Base-by-base conservation (phyloP, 2,113 vertebrate genomes). In the Nothocercus julius region DNA sequence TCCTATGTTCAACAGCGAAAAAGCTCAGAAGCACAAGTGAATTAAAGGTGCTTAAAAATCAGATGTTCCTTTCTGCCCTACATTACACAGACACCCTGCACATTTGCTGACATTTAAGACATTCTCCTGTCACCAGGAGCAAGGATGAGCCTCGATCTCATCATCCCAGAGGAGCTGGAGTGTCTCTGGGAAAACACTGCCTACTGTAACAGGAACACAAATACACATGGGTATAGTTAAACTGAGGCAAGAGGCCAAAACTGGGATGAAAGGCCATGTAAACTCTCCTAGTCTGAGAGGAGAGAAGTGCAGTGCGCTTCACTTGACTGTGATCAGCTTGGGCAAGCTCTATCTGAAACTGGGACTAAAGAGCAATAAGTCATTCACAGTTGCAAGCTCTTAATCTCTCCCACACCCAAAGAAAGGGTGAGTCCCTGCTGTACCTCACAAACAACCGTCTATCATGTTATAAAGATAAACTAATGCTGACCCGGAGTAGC, bases 401-500 rank as follows among this genome's bases (percentile, higher is more conserved):
- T 92, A 89, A 92, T 94, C 93, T 90, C 67, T 93, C 78, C 92
- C 94, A 94, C 95, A 3, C 94, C 95, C 93, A 94, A 62, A 2
- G 47, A 86, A 92, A 92, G 78, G 83, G 87, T 88, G 87, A 94
- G 86, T 45, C 92, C 54, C 62, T 34, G 38, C 12, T 2, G 0
- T 73, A 90, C 77, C 86, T 83, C 66, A 47, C 15, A 34, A 95
- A 93, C 86, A 89, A 89, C 77, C 59, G 22, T 54, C 66, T 82
- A 59, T 89, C 47, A 30, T 78, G 24, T 66, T 75, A 69, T 47
- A 74, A 40, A 74, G 32, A 47, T 66, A 90, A 77, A 36, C 78
- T 53, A 58, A 49, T 24, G 11, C 89, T 92, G 63, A 99, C 99
- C 99, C 98, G 99, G 99, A 25, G 99, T 99, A 61, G 99, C 99